Conservation (phyloP, 2,888 invertebrate genomes). For the Lamellibrachia satsuma region DNA sequence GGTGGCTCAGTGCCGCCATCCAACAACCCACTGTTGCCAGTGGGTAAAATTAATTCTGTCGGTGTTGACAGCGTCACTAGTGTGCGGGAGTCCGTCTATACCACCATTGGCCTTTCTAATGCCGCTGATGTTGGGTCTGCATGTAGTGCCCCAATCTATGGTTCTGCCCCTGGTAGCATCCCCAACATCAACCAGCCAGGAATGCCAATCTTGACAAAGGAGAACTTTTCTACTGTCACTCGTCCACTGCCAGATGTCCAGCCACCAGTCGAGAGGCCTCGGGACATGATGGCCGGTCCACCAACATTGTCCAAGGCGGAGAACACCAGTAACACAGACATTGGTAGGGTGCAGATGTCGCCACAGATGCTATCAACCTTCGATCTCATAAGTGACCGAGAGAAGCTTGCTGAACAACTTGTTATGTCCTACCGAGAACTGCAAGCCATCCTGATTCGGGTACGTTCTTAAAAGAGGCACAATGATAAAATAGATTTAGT, state of each 20-base stretch:
- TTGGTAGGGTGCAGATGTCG: neutral
- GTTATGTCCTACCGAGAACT: conserved; percentile 33
- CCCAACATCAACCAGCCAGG: neutral
- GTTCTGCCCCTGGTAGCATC: neutral
- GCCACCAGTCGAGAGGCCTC: neutral
- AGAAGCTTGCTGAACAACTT: conserved; percentile 11
- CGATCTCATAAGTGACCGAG: conserved; percentile 17
- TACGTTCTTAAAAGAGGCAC: neutral
- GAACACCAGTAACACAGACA: neutral
- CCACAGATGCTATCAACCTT: neutral
- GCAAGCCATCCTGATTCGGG: conserved; percentile 34
- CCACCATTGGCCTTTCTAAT: neutral
- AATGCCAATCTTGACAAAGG: neutral
- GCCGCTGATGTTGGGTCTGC: neutral
- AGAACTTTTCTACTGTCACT: neutral
- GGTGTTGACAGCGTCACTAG: neutral
- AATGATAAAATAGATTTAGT: too few species aligned
- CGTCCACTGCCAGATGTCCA: neutral
- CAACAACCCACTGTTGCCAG: neutral
- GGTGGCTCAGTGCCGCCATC: neutral
- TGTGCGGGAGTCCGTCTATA: neutral
- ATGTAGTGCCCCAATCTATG: neutral
- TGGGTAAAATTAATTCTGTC: neutral
- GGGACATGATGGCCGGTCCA: neutral
- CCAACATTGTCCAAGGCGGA: neutral